Conservation (phyloP, 2,797 vertebrate species). For the Pangasius larnaudii region DNA sequence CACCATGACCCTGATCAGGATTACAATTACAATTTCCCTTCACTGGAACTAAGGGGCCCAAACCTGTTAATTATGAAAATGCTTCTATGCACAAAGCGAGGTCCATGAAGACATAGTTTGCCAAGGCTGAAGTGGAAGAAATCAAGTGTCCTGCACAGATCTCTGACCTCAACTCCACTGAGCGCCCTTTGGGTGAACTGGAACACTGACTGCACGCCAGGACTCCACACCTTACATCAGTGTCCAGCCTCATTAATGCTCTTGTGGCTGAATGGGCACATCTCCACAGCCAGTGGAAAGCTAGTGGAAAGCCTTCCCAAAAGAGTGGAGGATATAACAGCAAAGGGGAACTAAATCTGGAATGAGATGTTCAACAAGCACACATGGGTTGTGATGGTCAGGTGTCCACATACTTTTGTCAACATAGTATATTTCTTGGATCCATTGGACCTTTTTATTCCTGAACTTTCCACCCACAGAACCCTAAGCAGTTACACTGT, state of each 20-base stretch:
- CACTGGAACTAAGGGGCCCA: background rate
- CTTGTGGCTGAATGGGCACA: background rate
- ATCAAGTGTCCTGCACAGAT: background rate
- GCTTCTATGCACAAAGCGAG: background rate
- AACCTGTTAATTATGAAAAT: background rate
- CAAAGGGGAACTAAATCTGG: background rate
- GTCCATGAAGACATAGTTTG: background rate
- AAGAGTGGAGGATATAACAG: background rate
- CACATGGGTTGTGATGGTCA: background rate
- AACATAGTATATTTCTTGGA: background rate
- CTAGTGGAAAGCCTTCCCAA: background rate
- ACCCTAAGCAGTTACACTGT: background rate
- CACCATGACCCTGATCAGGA: background rate
- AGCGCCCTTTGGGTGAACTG: background rate
- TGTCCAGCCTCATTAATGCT: background rate
- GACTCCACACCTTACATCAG: background rate
- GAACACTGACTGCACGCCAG: background rate
- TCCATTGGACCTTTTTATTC: background rate
- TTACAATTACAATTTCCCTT: background rate
- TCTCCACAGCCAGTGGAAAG: background rate
- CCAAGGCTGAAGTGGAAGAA: background rate
- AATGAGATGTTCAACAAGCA: background rate
- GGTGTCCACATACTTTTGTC: background rate
- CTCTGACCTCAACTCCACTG: background rate
- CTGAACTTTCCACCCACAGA: background rate